Evolutionary conservation across 2,797 vertebrate species (phyloP).

Genomic region (Malurus leucopterus): DNA sequence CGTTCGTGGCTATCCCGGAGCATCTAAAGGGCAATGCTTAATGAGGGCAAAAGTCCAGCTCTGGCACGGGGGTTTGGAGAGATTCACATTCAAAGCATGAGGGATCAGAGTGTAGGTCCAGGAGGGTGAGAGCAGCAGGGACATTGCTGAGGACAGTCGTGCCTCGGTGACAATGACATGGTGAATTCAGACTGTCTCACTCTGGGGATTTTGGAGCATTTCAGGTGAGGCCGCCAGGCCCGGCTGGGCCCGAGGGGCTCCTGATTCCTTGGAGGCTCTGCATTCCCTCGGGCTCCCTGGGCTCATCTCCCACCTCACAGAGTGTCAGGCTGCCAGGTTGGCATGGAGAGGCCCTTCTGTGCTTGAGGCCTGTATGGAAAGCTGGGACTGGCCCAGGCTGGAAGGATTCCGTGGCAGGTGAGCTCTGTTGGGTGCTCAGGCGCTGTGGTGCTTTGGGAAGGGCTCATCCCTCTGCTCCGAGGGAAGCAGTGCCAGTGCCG

Average conservation of each 20-base stretch:
- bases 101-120: neutral
- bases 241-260: neutral
- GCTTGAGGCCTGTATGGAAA: neutral
- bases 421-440: neutral
- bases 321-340: neutral
- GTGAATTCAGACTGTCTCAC: neutral
- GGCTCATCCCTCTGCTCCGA: neutral
- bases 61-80: neutral
- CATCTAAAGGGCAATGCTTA: slow-evolving; percentile 22
- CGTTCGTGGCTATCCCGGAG: neutral
- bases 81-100: neutral
- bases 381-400: neutral
- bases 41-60: slow-evolving; percentile 19
- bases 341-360: rapidly evolving
- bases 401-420: rapidly evolving
- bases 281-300: neutral
- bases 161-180: neutral
- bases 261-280: too few species aligned
- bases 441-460: neutral
- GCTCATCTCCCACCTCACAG: rapidly evolving
- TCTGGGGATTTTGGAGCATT: rapidly evolving
- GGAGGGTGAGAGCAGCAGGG: neutral
- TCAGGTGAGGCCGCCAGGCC: rapidly evolving
- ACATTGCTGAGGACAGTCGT: neutral
- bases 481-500: rapidly evolving